These are phyloP conservation scores for Champsocephalus esox DNA, from an alignment of 2,797 vertebrate species.

Conservation along the genomic window DNA sequence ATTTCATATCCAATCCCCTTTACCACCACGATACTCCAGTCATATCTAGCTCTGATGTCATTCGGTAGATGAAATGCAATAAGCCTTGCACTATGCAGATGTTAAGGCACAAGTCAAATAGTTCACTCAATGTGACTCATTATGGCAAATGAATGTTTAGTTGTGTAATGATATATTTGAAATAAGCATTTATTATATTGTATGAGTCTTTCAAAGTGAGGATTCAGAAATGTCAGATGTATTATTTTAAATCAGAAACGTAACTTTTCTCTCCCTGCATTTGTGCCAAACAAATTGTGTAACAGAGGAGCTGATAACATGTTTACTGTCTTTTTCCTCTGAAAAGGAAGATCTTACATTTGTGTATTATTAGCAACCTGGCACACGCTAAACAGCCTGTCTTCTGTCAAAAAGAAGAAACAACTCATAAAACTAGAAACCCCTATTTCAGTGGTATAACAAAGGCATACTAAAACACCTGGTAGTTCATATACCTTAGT, in stretches of 20 bases:
- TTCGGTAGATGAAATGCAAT: slow-evolving; percentile 23
- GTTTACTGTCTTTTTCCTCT: no score
- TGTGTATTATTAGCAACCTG: no score
- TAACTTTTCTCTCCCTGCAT: no score
- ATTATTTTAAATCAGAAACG: neutral
- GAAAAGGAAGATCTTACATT: no score
- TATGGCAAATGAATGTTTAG: neutral
- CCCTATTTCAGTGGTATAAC: no score
- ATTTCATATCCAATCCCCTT: slow-evolving; percentile 56
- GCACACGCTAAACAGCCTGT: no score
- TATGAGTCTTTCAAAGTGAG: slow-evolving; percentile 1
- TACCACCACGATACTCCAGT: slow-evolving; percentile 44
- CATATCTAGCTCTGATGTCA: slow-evolving; percentile 13
- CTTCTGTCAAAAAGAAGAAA: no score
- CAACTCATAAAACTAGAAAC: no score
- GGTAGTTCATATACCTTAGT: no score
- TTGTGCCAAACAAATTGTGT: no score
- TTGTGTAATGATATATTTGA: neutral
- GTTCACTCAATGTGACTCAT: neutral
- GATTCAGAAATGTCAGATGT: neutral
- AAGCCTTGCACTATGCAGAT: slow-evolving; percentile 21
- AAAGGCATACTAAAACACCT: no score
- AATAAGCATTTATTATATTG: neutral
- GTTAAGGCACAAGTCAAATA: slow-evolving; percentile 10
- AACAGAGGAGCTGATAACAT: no score